phyloP scores from a whole-genome alignment of 1,140 invertebrate species.

The Reticulitermes speratus region DNA sequence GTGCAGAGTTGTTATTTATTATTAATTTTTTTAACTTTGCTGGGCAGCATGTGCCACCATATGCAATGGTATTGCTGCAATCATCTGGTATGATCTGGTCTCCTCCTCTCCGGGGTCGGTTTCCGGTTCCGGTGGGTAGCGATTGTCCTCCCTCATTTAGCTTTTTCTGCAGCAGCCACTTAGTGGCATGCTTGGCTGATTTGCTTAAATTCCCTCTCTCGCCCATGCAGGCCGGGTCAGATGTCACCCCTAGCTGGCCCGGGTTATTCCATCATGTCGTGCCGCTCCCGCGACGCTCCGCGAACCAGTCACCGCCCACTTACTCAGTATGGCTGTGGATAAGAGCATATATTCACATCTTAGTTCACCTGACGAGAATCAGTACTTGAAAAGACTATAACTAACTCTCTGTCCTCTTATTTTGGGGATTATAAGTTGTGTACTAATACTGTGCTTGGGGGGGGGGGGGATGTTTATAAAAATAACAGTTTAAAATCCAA shows the following conservation, averaged over 20 bases:
- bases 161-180: conserved; percentile 15
- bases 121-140: conserved; percentile 29
- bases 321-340: conserved; percentile 23
- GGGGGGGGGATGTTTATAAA: no score
- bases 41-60: neutral
- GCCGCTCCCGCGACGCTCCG: conserved; percentile 29
- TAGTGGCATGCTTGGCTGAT: neutral
- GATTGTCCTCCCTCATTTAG: conserved; percentile 17
- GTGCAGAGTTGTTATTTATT: neutral
- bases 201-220: neutral
- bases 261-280: conserved; percentile 4
- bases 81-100: neutral
- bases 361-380: no score
- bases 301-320: conserved; percentile 28
- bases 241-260: neutral
- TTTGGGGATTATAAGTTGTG: no score
- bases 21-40: neutral
- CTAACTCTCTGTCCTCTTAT: no score
- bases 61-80: neutral
- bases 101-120: conserved; percentile 24
- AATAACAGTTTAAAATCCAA: no score
- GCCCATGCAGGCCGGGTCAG: neutral
- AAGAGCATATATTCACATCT: neutral
- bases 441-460: no score
- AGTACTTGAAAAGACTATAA: no score